Conservation (phyloP, 2,797 vertebrate species). For the Pyrocephalus nanus region DNA sequence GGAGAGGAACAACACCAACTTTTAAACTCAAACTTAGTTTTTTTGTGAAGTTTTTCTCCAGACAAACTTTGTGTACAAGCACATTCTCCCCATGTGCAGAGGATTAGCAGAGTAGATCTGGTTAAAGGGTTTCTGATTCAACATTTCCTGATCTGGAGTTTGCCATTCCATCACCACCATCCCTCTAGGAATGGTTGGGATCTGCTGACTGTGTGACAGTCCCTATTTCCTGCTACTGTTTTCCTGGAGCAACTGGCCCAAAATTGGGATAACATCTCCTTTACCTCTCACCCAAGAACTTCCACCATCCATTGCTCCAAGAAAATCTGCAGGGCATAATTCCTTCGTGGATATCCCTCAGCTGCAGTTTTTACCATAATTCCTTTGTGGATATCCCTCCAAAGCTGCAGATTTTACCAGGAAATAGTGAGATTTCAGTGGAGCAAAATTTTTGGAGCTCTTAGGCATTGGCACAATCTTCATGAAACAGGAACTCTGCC, state of each 20-base stretch:
- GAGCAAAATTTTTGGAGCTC: background rate
- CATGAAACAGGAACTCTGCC: background rate
- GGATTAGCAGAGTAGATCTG: background rate
- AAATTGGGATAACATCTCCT: background rate
- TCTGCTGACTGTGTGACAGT: background rate
- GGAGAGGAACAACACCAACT: background rate
- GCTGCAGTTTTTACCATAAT: background rate
- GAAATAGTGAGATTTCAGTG: background rate
- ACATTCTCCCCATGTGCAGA: background rate
- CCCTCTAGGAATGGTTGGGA: accelerated
- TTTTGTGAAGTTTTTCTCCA: background rate
- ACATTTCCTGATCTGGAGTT: background rate
- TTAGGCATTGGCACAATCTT: background rate
- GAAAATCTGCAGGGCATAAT: background rate
- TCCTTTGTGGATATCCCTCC: no score
- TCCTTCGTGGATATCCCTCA: background rate
- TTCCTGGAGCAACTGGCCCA: background rate
- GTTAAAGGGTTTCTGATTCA: background rate
- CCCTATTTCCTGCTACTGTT: background rate
- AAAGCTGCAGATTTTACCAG: background rate
- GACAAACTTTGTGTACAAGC: background rate
- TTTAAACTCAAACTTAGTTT: background rate
- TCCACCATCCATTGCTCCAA: background rate
- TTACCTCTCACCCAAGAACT: background rate
- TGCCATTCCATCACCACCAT: background rate